Conservation (phyloP, 2,113 vertebrate species). For the Mesitornis unicolor region DNA sequence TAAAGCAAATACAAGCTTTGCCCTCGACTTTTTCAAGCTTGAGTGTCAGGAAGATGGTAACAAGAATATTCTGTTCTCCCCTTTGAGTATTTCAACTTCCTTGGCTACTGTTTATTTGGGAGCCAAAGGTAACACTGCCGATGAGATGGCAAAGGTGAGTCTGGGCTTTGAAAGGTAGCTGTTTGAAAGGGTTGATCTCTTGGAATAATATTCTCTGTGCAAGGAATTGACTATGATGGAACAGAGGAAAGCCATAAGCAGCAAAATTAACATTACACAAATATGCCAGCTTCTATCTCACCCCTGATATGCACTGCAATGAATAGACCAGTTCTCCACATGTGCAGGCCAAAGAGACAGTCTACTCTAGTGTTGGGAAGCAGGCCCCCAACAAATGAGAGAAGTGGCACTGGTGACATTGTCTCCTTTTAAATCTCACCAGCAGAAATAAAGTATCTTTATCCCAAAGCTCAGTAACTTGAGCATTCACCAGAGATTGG, state of each 20-base stretch:
- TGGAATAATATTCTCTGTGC: neutral
- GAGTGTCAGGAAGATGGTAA: slow-evolving; percentile 55
- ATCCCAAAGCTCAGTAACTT: neutral
- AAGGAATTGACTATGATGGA: neutral
- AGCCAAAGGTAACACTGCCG: slow-evolving; percentile 79
- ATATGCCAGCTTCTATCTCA: neutral
- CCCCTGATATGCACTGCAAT: neutral
- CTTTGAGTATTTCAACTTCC: slow-evolving; percentile 84
- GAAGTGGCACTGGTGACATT: neutral
- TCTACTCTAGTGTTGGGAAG: neutral
- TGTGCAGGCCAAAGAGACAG: neutral
- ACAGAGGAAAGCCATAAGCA: neutral
- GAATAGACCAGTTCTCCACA: neutral
- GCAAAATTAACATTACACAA: neutral
- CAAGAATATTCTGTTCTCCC: slow-evolving; percentile 84
- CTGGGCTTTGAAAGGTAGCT: neutral
- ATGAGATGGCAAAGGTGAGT: slow-evolving; percentile 86
- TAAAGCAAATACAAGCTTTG: slow-evolving; percentile 80
- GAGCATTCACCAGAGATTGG: neutral
- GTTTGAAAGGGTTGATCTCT: neutral
- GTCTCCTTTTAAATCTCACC: neutral
- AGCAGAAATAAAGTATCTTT: neutral
- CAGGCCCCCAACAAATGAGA: neutral
- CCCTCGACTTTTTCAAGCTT: slow-evolving; percentile 80
- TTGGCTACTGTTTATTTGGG: slow-evolving; percentile 86